phyloP scores from a whole-genome alignment of 37 sponge, comb jelly and placozoan species.

The Axinella damicornis region DNA sequence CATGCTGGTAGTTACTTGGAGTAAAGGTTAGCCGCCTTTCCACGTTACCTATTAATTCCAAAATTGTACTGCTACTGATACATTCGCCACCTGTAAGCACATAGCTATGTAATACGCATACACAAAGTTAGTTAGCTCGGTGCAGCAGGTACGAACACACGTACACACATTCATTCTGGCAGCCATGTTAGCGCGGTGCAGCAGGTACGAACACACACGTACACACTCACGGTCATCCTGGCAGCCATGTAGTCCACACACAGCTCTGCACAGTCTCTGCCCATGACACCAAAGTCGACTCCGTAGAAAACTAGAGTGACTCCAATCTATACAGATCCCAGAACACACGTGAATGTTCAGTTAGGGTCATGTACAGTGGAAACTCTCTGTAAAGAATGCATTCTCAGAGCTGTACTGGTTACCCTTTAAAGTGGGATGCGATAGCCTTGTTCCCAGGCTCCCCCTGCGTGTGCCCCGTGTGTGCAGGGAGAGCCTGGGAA shows the following conservation, averaged over 20 bases:
- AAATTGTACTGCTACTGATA: background rate
- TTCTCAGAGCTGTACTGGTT: too few relatives aligned
- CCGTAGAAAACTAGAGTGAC: constrained; percentile 93
- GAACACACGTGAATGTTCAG: too few relatives aligned
- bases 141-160: background rate
- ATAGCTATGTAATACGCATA: too few relatives aligned
- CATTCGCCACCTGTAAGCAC: background rate
- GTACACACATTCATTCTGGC: constrained; percentile 64
- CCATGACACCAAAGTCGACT: constrained; percentile 96
- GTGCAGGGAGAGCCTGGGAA: background rate
- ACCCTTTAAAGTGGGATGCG: too few relatives aligned
- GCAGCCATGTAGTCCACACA: constrained; percentile 97
- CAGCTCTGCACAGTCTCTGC: constrained; percentile 94
- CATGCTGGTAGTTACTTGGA: too few relatives aligned
- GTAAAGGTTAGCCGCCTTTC: too few relatives aligned
- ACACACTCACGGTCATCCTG: constrained; percentile 76
- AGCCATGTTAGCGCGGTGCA: constrained; percentile 87
- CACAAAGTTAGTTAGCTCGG: background rate
- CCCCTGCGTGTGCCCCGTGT: too few relatives aligned
- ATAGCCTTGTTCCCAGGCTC: too few relatives aligned
- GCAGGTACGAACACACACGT: background rate
- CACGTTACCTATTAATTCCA: too few relatives aligned
- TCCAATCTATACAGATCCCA: constrained; percentile 22
- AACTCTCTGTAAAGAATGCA: too few relatives aligned
- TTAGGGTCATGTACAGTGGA: too few relatives aligned